Evolutionary conservation across 2,888 invertebrate species (phyloP), one percentile per base, ranked within the genome.

Genomic region (Sarcophaga caerulescens): DNA sequence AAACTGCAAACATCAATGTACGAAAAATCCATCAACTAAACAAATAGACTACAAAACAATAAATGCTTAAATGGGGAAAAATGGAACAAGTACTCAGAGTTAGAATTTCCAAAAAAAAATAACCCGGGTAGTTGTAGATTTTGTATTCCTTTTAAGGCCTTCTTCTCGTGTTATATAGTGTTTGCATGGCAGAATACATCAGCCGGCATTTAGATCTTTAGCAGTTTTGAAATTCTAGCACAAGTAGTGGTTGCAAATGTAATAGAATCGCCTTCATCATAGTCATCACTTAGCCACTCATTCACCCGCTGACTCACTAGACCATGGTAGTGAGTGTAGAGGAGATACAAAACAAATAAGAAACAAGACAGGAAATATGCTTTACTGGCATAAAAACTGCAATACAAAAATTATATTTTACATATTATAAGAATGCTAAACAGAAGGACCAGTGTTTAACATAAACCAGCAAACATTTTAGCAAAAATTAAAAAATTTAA

Each of bases 1-100:
- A 65, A 68, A 85, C 65, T 19, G 19, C n/a, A 68, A 77, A 78
- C 52, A 77, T 44, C 45, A 69, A 10, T 68, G 62, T 19, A 77
- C 35, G 35, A 80, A 77, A 80, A 84, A 86, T 86, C 84, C 86
- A 86, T 86, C 86, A 84, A 70, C 84, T 81, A 84, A 86, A 84
- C 77, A 86, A 86, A 86, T 80, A 85, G 83, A 84, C 71, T 70
- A 62, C 21, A 74, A 76, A 74, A 82, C 65, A 76, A 68, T 74
- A 78, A 81, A 75, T 78, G 68, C 57, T 74, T n/a, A 71, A 74
- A 74, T 77, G 35, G n/a, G n/a, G 6, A 84, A n/a, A 35, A 62
- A 12, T 17, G 21, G n/a, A 65, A 60, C 21, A 71, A 77, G 57
- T 59, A 59, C 75, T 35, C 35, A 35, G 35, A 35, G 35, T 35